These are phyloP conservation scores for Protosalanx chinensis DNA, from an alignment of 2,797 vertebrate species.

Conservation along the genomic window DNA sequence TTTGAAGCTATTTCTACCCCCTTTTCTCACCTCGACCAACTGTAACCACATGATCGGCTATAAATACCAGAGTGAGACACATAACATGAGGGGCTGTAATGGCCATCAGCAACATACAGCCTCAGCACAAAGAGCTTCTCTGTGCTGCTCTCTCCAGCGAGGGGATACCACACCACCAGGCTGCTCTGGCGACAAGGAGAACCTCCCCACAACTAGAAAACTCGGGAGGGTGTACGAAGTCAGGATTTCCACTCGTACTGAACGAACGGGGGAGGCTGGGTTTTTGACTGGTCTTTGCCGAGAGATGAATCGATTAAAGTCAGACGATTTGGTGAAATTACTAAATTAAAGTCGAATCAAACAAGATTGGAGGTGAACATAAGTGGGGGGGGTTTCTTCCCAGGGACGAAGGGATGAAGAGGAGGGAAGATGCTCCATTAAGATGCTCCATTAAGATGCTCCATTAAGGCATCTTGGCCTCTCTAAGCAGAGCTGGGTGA, in stretches of 20 bases:
- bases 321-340: too few relatives aligned
- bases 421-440: too few relatives aligned
- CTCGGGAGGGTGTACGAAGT: background rate
- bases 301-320: too few relatives aligned
- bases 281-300: too few relatives aligned
- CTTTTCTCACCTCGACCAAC: background rate
- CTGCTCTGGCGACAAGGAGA: background rate
- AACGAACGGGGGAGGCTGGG: background rate
- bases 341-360: too few relatives aligned
- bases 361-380: too few relatives aligned
- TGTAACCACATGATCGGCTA: conserved; percentile 3
- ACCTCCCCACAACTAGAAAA: background rate
- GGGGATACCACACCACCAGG: background rate
- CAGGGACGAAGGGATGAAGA: too few relatives aligned
- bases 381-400: too few relatives aligned
- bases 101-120: background rate
- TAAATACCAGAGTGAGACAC: conserved; percentile 2
- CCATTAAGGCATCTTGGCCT: too few relatives aligned
- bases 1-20: background rate
- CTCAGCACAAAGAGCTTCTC: conserved; percentile 13
- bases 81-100: background rate
- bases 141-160: conserved; percentile 3
- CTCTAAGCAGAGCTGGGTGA: too few relatives aligned
- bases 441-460: too few relatives aligned
- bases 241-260: too few relatives aligned